Base-by-base conservation (phyloP, 2,888 invertebrate species). In the Drosophila yooni region DNA sequence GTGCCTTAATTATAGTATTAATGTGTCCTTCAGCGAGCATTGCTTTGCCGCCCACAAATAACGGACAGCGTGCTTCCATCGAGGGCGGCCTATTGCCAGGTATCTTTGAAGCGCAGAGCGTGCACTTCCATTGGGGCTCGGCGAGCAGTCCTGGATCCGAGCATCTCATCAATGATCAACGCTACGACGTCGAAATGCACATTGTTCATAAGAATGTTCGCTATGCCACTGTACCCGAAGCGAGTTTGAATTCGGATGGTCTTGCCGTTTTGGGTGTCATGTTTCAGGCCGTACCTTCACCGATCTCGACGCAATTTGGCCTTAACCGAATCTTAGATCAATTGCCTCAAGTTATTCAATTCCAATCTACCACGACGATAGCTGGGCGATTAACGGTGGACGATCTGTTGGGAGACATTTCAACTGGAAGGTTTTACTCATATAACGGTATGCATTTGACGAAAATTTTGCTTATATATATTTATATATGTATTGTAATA, bases 41-140 rank as follows among this genome's bases (percentile, higher is more conserved):
- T 62, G 79, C 50, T 0, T 7, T 88, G 34, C 76, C 84, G 0
- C 7, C 40, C 0, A 81, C 77, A 1, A 56, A 33, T 4, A 53
- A 65, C 21, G 82, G 83, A 0, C 60, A 68, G 2, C 80, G 78
- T 0, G 83, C 92, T 0, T 79, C 29, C 25, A 82, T 92, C 15
- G 84, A 43, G 3, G 91, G 91, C 0, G 90, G 88, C 3, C 18
- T 79, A 1, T 34, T 90, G 61, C 70, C 54, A 0, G 81, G 78
- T 0, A 64, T n/a, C 2, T 92, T 86, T 25, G 92, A 92, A 53
- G 90, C 82, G 0, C 71, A 87, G 13, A 80, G 80, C 38, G 63
- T 92, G 0, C 92, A 92, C 57, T 96, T 96, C 92, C 97, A 97
- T 92, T 97, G 97, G 97, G 93, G 95, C 1, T 94, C 94, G 70